phyloP scores from a whole-genome alignment of 30 jellyfish, hydroid and myxozoan species.

The Morbakka virulenta region DNA sequence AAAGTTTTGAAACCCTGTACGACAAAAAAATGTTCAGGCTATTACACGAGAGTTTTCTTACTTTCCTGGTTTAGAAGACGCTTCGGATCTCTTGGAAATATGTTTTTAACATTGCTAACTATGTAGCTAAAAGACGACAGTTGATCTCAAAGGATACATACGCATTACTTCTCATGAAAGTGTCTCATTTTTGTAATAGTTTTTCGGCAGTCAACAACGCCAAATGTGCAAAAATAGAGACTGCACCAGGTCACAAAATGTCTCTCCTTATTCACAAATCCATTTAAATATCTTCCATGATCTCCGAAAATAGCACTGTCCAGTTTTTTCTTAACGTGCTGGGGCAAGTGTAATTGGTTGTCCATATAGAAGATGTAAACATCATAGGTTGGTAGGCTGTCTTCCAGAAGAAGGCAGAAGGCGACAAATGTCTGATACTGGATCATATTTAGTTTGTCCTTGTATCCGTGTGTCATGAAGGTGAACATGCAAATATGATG shows the following conservation, averaged over 20 bases:
- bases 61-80: no score
- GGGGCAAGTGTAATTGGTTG: neutral
- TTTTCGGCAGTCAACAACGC: neutral
- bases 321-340: neutral
- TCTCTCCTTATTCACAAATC: neutral
- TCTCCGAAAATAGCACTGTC: neutral
- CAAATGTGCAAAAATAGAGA: no score
- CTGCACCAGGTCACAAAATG: neutral
- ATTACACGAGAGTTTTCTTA: no score
- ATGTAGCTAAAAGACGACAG: neutral
- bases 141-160: neutral
- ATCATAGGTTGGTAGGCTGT: neutral
- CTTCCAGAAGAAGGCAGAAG: neutral
- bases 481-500: neutral
- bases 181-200: neutral
- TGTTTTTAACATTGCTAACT: neutral
- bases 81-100: neutral
- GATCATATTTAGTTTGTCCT: neutral
- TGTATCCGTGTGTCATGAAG: neutral
- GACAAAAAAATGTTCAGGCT: no score
- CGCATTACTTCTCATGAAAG: neutral
- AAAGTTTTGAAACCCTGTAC: no score
- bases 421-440: neutral
- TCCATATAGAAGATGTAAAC: neutral
- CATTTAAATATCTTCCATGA: neutral